Evolutionary conservation across 2,113 vertebrate species (phyloP).

Genomic region (Otocyon megalotis): DNA sequence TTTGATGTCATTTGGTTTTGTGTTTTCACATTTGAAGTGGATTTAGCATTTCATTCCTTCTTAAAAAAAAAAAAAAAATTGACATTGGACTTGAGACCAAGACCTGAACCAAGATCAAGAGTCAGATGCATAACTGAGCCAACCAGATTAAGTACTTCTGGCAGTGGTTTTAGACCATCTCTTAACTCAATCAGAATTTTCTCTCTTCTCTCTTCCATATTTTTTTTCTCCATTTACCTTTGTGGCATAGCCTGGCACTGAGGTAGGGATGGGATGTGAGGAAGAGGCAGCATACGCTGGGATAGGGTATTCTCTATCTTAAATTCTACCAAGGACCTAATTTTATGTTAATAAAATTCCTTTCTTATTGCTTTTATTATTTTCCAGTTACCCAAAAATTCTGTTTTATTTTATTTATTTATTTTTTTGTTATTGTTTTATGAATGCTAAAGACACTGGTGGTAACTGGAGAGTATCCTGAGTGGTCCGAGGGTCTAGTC

Average conservation of each 20-base stretch:
- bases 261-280: background rate
- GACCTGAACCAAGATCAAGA: too few relatives aligned
- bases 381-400: background rate
- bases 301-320: background rate
- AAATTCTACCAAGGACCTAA: background rate
- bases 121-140: too few relatives aligned
- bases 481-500: background rate
- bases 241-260: background rate
- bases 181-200: fast-evolving
- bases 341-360: background rate
- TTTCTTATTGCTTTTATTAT: background rate
- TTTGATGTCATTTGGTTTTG: background rate
- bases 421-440: background rate
- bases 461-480: background rate
- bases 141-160: background rate
- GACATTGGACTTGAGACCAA: too few relatives aligned
- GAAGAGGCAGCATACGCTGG: background rate
- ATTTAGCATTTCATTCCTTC: background rate
- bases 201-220: background rate
- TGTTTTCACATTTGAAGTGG: background rate
- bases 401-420: background rate
- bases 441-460: background rate
- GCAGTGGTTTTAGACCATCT: background rate
- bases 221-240: background rate
- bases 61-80: too few relatives aligned